Evolutionary conservation across 1,140 invertebrate genomes (phyloP).

Genomic region (Microplitis mediator): DNA sequence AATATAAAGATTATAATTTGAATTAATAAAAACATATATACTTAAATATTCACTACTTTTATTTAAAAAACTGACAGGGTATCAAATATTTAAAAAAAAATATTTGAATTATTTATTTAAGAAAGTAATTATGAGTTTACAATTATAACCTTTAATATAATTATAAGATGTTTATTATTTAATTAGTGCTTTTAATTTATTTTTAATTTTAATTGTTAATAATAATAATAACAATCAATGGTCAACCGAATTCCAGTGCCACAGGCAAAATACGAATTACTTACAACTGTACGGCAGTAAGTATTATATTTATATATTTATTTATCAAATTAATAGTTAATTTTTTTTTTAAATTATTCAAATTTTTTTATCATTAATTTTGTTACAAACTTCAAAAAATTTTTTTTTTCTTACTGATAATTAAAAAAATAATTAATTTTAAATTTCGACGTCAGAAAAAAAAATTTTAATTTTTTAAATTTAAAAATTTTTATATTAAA

Average conservation of each 20-base stretch:
- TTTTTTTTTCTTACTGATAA: too few species aligned
- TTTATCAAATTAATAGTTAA: not conserved
- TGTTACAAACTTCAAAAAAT: not conserved
- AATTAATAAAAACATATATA: too few species aligned
- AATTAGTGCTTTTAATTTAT: not conserved
- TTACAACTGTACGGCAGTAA: constrained; percentile 45
- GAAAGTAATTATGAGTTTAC: too few species aligned
- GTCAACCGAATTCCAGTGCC: constrained; percentile 47
- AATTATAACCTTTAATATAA: too few species aligned
- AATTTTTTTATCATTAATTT: not conserved
- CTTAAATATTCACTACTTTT: too few species aligned
- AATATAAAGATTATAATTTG: too few species aligned
- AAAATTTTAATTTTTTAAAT: not conserved
- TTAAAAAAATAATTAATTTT: too few species aligned
- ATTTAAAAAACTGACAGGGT: too few species aligned
- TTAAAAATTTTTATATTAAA: not conserved
- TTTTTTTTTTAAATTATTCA: not conserved
- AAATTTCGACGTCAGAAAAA: too few species aligned
- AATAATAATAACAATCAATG: constrained; percentile 38
- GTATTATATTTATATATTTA: constrained; percentile 26
- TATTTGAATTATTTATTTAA: too few species aligned
- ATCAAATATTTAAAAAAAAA: too few species aligned
- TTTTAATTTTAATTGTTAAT: not conserved
- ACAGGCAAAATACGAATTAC: constrained; percentile 48
- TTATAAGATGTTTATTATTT: too few species aligned